phyloP scores from a whole-genome alignment of 1,140 invertebrate species.

The Trypoxylus dichotomus region DNA sequence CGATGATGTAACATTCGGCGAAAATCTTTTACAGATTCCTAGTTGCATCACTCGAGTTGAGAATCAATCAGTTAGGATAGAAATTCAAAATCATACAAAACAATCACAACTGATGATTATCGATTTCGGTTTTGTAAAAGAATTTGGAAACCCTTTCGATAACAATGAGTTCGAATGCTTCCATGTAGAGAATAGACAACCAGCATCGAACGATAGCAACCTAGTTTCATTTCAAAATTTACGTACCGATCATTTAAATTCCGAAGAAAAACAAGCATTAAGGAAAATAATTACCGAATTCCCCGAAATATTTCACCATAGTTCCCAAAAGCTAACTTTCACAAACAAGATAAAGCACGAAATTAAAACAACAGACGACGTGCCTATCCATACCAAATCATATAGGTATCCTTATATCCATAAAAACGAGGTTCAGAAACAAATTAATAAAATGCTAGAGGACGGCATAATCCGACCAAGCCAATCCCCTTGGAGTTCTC shows the following conservation, averaged over 20 bases:
- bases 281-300: not conserved
- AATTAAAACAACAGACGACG: slow-evolving; percentile 27
- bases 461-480: slow-evolving; percentile 45
- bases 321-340: too few species aligned
- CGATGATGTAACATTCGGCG: not conserved
- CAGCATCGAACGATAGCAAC: not conserved
- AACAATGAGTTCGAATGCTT: not conserved
- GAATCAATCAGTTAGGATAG: too few species aligned
- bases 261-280: not conserved
- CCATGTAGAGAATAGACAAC: not conserved
- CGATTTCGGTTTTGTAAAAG: not conserved
- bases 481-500: slow-evolving; percentile 38
- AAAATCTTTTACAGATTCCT: not conserved
- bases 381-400: slow-evolving; percentile 36
- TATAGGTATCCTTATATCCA: slow-evolving; percentile 45
- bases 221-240: not conserved
- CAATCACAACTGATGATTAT: not conserved
- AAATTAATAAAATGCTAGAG: slow-evolving; percentile 41
- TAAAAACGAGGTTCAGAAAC: slow-evolving; percentile 44
- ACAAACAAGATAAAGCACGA: not conserved
- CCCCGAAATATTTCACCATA: too few species aligned
- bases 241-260: not conserved
- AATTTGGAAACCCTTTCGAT: too few species aligned
- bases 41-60: not conserved
- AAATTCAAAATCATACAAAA: too few species aligned